Evolutionary conservation across 2,888 invertebrate species (phyloP).

Genomic region (Cryptophagus acutangulus): DNA sequence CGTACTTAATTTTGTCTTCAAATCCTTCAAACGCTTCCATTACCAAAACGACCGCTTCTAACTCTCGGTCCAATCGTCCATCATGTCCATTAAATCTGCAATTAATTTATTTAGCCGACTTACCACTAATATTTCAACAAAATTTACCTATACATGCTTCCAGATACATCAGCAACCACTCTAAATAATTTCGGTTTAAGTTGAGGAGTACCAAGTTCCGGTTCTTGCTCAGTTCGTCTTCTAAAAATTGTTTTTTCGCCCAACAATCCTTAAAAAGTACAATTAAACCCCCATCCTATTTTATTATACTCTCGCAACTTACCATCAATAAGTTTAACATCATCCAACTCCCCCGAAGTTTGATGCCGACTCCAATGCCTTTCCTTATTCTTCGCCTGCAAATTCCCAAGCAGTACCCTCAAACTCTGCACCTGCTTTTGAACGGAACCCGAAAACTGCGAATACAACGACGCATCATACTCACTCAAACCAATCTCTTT

Average conservation of each 20-base stretch:
- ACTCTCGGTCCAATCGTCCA: constrained; percentile 82
- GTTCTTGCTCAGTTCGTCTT: constrained; percentile 76
- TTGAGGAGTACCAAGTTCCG: constrained; percentile 82
- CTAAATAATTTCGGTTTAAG: constrained; percentile 83
- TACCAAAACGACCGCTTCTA: constrained; percentile 83
- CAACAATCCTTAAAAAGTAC: constrained; percentile 58
- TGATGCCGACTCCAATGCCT: constrained; percentile 92
- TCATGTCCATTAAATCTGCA: constrained; percentile 90
- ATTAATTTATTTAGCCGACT: constrained; percentile 7
- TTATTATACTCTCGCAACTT: constrained; percentile 15
- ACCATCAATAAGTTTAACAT: constrained; percentile 91
- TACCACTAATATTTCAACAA: constrained; percentile 9
- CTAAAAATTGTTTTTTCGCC: constrained; percentile 91
- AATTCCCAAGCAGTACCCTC: constrained; percentile 74
- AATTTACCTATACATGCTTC: constrained; percentile 86
- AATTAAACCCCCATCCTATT: background rate
- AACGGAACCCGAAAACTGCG: constrained; percentile 73
- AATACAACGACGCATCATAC: constrained; percentile 84
- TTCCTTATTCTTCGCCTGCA: constrained; percentile 92
- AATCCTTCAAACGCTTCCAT: constrained; percentile 90
- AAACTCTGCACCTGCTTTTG: constrained; percentile 79
- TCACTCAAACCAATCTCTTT: constrained; percentile 93
- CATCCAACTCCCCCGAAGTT: constrained; percentile 92
- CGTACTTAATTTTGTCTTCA: constrained; percentile 84
- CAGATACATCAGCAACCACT: constrained; percentile 88